A percentile compares a stretch with the other conserved stretches of the same genome.
These are phyloP conservation scores for Fragum whitleyi DNA, from an alignment of 2,888 invertebrate genomes.

Conservation along the genomic window DNA sequence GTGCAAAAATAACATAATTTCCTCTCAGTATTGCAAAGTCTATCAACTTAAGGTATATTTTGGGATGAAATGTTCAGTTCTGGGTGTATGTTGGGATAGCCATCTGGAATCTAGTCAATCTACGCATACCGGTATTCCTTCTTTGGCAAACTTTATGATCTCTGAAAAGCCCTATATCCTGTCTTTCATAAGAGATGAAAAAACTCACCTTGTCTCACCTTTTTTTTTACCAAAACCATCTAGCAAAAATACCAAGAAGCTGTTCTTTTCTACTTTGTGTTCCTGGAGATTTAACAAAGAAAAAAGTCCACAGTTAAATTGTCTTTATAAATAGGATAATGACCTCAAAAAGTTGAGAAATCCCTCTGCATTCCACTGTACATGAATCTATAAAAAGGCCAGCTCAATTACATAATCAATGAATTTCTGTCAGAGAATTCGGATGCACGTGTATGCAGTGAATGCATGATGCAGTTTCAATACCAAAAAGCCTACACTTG, in stretches of 20 bases:
- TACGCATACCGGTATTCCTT: no score
- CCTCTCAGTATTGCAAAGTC: no score
- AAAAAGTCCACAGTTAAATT: background rate
- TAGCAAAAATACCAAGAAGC: background rate
- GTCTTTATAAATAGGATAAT: background rate
- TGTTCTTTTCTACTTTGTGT: background rate
- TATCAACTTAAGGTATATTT: no score
- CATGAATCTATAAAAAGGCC: constrained; percentile 18
- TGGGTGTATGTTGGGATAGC: no score
- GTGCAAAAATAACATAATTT: no score
- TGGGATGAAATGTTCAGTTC: no score
- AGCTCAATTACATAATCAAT: constrained; percentile 53
- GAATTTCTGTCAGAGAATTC: constrained; percentile 41
- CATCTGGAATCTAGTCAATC: no score
- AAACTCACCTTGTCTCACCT: no score
- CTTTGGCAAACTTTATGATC: no score
- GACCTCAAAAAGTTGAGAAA: background rate
- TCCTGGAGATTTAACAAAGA: background rate
- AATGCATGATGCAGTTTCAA: constrained; percentile 18
- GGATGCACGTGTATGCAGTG: constrained; percentile 38
- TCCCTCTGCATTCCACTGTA: constrained; percentile 14
- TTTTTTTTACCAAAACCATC: no score
- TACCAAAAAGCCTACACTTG: constrained; percentile 18
- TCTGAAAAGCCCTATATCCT: no score
- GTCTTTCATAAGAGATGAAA: no score